Evolutionary conservation across 2,113 vertebrate species (phyloP), one percentile per base, ranked within the genome.

Genomic region (Heterocephalus glaber): DNA sequence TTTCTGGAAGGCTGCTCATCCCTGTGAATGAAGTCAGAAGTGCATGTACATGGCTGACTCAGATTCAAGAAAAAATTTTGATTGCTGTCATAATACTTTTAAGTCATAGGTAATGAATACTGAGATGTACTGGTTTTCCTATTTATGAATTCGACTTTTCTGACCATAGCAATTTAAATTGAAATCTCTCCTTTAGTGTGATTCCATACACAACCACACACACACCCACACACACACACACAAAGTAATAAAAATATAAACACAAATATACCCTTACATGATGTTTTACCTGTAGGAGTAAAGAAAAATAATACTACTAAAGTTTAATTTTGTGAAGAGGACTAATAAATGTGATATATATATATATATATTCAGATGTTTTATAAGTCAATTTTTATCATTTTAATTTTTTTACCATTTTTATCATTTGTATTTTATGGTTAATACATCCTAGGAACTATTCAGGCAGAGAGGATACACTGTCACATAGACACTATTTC

Each of bases 1-100:
- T 89, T 95, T 90, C 24, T 58, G 41, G 22, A 79, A 68, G 24
- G 17, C 14, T 68, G 35, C 19, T 61, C 47, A 61, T 92, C 56
- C 91, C 44, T 12, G 26, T 66, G 28, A 92, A 89, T 86, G 56
- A 89, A 87, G 28, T 96, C 81, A 83, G 58, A 92, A 86, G 60
- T 4, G 35, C 1, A 1, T 47, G 58, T 52, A 3, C 4, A 47
- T 65, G 11, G 7, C 6, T 89, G 74, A 89, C 26, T 89, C 60
- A 44, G 63, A 90, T n/a, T 95, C 28, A 86, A 66, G 86, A 47
- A 86, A 90, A n/a, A 20, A 54, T 54, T 70, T 63, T 68, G 19
- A 16, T 68, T 92, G 17, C 63, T 89, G 49, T 74, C 16, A 10
- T 60, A 58, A 66, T 89, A 41, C n/a, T 90, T 95, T 93, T 89